These are phyloP conservation scores for Lysandra coridon DNA, from an alignment of 2,888 invertebrate species.

Conservation along the genomic window DNA sequence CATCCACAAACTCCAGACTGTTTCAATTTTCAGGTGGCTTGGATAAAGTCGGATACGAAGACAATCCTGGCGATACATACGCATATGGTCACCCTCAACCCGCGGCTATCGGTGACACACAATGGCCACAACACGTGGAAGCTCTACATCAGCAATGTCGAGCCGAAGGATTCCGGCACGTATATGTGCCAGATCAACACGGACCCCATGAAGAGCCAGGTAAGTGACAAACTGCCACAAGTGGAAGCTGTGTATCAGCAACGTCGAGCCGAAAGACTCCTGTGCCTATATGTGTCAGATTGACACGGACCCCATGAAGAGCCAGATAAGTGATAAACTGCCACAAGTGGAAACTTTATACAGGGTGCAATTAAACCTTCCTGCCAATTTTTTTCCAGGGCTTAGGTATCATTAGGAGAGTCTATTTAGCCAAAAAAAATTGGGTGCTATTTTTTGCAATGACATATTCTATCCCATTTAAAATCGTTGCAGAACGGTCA, in stretches of 20 bases:
- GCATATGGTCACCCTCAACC: constrained; percentile 93
- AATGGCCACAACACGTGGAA: constrained; percentile 97
- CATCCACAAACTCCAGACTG: neutral
- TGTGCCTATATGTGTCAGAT: constrained; percentile 97
- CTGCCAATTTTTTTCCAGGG: too few species aligned
- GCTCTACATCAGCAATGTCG: constrained; percentile 92
- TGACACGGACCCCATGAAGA: constrained; percentile 94
- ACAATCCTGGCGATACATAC: constrained; percentile 93
- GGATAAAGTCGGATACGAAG: constrained; percentile 95
- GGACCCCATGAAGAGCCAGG: constrained; percentile 93
- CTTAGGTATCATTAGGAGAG: too few species aligned
- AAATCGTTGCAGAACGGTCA: too few species aligned
- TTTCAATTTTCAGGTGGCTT: constrained; percentile 85
- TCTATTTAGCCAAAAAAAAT: too few species aligned
- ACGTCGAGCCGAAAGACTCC: constrained; percentile 93
- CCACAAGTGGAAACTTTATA: constrained; percentile 94
- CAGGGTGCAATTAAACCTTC: too few species aligned
- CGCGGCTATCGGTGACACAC: constrained; percentile 91
- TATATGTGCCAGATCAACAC: constrained; percentile 98
- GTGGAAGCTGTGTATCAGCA: constrained; percentile 94
- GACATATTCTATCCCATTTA: too few species aligned
- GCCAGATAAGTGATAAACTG: constrained; percentile 82
- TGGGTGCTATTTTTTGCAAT: too few species aligned
- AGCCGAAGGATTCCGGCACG: constrained; percentile 93
- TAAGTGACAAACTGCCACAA: constrained; percentile 83